A percentile compares a stretch with the other conserved stretches of the same genome.
These are phyloP conservation scores for Loris lydekkerianus DNA, from an alignment of 2,797 vertebrate genomes.

Conservation along the genomic window DNA sequence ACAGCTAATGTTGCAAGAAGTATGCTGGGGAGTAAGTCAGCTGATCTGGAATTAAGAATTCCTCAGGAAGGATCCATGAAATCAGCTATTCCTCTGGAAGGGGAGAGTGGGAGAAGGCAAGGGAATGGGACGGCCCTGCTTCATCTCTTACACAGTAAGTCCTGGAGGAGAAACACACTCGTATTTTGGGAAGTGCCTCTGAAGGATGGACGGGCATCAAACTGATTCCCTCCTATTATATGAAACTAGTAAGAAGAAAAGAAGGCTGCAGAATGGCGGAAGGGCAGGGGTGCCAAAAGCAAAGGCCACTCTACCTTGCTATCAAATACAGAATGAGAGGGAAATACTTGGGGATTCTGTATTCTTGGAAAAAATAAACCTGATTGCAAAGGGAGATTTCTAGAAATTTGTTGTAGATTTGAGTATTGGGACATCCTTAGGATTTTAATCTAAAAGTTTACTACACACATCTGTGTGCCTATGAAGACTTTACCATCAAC, in stretches of 20 bases:
- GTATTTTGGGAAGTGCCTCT: conserved; percentile 65
- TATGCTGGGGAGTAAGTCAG: background rate
- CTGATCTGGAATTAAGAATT: conserved; percentile 10
- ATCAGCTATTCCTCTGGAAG: background rate
- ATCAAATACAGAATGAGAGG: background rate
- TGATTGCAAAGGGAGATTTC: background rate
- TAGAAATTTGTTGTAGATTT: background rate
- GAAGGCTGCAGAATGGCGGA: background rate
- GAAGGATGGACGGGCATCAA: background rate
- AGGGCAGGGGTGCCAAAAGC: background rate
- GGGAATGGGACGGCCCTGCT: conserved; percentile 59
- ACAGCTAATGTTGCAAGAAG: background rate
- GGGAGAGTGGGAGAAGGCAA: conserved; percentile 41
- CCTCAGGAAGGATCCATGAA: conserved; percentile 4
- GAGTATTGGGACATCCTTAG: background rate
- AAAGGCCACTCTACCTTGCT: conserved; percentile 38
- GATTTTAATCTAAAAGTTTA: background rate
- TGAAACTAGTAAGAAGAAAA: background rate
- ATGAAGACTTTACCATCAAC: background rate
- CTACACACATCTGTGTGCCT: background rate
- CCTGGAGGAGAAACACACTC: conserved; percentile 52
- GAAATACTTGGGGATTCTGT: background rate
- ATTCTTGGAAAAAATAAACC: background rate
- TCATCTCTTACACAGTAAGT: conserved; percentile 61
- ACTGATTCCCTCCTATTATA: background rate